Evolutionary conservation across 1,140 invertebrate species (phyloP), one percentile per base, ranked within the genome.

Genomic region (Neodiprion lecontei): DNA sequence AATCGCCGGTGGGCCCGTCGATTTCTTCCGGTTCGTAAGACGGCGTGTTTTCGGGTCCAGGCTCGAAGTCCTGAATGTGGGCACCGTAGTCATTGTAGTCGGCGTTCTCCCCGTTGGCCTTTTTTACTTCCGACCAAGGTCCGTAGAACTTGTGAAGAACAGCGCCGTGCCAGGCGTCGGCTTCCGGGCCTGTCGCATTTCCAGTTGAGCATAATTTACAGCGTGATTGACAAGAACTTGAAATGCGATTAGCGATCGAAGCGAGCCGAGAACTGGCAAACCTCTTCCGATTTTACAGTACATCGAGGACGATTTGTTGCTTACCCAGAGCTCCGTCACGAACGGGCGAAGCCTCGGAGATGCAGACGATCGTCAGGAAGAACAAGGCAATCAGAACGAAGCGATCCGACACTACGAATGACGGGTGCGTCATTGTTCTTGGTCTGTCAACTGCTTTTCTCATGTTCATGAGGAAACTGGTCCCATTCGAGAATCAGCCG

Each of bases 71-170:
- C 17, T 68, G 67, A 21, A 68, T 40, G 11, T 40, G 67, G 11
- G 28, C 67, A 11, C 67, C 67, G 28, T 68, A 68, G 67, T 68
- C 67, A 10, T 40, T 40, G 67, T 68, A 68, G 21, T 68, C 67
- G 28, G 17, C 28, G 67, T 21, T 21, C 21, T 68, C 67, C 17
- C 67, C 67, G 67, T 68, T 68, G 10, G 21, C 67, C 67, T 68
- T 68, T 21, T 10, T 17, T 11, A 68, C 28, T 9, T 68, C 28
- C 1, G n/a, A 21, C 67, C 67, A 68, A 14, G 67, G 67, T 11
- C 67, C 67, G 28, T 14, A 68, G 67, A 68, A 68, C 11, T 17
- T 9, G 10, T 40, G 11, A 11, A 68, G 17, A 9, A 68, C 17
- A 68, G 28, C 67, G 67, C 17, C 28, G 10, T 40, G n/a, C 28